Evolutionary conservation across 1,140 invertebrate genomes (phyloP), one percentile per base, ranked within the genome.

Genomic region (Cylas formicarius): DNA sequence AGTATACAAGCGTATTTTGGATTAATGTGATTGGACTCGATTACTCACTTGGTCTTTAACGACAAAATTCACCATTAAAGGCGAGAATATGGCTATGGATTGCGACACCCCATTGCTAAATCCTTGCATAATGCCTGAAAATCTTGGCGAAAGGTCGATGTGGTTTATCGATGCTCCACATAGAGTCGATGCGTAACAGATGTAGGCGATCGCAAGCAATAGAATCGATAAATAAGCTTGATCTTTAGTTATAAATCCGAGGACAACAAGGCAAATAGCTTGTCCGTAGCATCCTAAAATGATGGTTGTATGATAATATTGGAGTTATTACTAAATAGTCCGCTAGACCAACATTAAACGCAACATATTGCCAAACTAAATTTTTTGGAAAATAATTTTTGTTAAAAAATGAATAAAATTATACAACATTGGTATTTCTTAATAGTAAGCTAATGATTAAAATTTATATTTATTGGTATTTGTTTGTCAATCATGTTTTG

Each of bases 51-150:
- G 59, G 49, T 85, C 72, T 4, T 64, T 69, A 1, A 86, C 67
- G 10, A 86, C 71, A 17, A 72, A 64, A 0, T 79, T 76, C 10
- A 78, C 77, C 2, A 77, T 61, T 2, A 79, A 57, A 0, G 84
- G 85, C 11, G 78, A 81, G 18, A 83, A 58, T 29, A 86, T 82
- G 0, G 78, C 80, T 13, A 78, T 74, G 1, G 81, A 55, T 39
- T 85, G 86, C 0, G 82, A 76, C 14, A 76, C 63, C 10, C 80
- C 79, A 61, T 88, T 89, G 24, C 82, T 84, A 10, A 89, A 70
- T 4, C 85, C 82, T 75, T 85, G 82, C 52, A 85, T 61, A 1
- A 74, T 75, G 9, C 81, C 80, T 13, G 81, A 80, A 65, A 72
- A 77, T 64, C 77, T 81, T 10, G 80, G 80, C 2, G 83, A 74